Evolutionary conservation across 2,113 vertebrate genomes (phyloP).

Genomic region (Murina feae): DNA sequence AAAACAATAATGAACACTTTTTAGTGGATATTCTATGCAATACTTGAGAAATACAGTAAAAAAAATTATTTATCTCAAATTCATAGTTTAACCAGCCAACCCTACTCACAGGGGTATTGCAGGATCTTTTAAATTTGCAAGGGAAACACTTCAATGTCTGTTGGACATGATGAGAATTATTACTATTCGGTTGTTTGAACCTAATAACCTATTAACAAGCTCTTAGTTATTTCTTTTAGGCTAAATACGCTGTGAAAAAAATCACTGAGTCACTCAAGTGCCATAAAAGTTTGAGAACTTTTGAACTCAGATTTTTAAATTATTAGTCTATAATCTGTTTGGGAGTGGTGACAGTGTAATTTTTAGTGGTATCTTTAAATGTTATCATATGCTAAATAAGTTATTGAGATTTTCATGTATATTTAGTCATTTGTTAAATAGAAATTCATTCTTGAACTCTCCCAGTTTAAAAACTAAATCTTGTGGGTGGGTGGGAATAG

Average conservation of each 20-base stretch:
- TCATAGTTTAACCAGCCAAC: background rate
- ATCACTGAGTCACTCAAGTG: background rate
- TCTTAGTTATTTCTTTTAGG: background rate
- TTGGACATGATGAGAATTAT: background rate
- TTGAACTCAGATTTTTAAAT: background rate
- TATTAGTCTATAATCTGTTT: background rate
- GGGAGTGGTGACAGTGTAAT: background rate
- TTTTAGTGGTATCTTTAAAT: background rate
- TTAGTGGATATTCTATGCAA: background rate
- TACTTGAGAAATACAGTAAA: background rate
- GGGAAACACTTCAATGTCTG: background rate
- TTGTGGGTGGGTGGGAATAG: no score
- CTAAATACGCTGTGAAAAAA: background rate
- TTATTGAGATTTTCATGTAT: background rate
- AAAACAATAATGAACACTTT: background rate
- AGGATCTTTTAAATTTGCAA: background rate
- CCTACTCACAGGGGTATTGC: background rate
- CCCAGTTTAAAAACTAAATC: background rate
- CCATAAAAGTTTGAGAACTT: background rate
- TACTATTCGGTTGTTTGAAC: background rate
- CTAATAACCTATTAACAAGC: background rate
- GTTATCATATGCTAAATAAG: background rate
- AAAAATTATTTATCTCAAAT: conserved; percentile 1
- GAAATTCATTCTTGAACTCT: background rate
- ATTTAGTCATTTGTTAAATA: background rate